Evolutionary conservation across 2,797 vertebrate genomes (phyloP).

Genomic region (Pygocentrus nattereri): DNA sequence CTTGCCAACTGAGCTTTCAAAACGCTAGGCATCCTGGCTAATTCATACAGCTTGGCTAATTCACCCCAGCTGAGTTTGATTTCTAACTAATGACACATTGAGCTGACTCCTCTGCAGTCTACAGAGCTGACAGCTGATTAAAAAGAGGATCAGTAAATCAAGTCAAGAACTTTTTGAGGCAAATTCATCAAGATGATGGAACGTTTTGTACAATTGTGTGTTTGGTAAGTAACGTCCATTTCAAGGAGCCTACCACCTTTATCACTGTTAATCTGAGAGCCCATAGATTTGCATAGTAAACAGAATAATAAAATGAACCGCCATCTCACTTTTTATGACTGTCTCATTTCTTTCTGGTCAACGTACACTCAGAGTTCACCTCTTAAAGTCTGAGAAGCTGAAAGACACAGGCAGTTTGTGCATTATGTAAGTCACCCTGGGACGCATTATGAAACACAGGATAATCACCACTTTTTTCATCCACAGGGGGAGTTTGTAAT

Average conservation of each 20-base stretch:
- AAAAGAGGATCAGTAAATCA: neutral
- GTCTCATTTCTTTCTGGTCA: neutral
- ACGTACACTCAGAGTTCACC: constrained; percentile 17
- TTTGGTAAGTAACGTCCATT: neutral
- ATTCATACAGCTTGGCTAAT: constrained; percentile 2
- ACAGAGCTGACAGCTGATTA: neutral
- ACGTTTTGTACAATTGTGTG: neutral
- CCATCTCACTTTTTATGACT: neutral
- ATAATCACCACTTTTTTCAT: constrained; percentile 23
- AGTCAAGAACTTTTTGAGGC: neutral
- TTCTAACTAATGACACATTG: constrained; percentile 1
- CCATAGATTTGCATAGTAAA: neutral
- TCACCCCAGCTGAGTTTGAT: neutral
- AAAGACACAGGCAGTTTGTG: constrained; percentile 23
- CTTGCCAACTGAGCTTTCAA: constrained; percentile 9
- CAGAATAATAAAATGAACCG: neutral
- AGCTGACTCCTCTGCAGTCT: neutral
- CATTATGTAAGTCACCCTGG: constrained; percentile 23
- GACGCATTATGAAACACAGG: constrained; percentile 28
- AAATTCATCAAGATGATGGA: neutral
- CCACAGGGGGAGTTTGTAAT: constrained; percentile 1
- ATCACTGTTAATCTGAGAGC: neutral
- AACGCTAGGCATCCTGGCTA: neutral
- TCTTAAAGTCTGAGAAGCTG: constrained; percentile 22
- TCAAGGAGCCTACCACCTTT: neutral